These are phyloP conservation scores for Pimephales promelas DNA, from an alignment of 2,113 vertebrate species.

Conservation along the genomic window DNA sequence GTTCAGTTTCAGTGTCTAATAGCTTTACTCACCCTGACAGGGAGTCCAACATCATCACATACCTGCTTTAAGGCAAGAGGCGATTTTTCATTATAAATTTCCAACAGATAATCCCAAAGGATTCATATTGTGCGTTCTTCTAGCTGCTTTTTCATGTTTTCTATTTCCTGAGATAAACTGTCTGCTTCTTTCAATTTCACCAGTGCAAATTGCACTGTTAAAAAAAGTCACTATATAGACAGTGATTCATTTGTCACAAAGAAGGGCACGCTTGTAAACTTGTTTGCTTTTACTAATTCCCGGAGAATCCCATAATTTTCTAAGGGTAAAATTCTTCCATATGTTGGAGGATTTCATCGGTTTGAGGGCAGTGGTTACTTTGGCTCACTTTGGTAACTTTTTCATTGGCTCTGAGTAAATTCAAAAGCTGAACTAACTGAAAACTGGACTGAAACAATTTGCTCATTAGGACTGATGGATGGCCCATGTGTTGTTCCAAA, in stretches of 20 bases:
- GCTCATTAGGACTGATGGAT: background rate
- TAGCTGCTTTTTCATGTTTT: background rate
- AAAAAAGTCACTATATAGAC: background rate
- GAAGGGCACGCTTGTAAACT: conserved; percentile 3
- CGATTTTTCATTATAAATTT: background rate
- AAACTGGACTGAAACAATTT: background rate
- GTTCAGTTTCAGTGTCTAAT: background rate
- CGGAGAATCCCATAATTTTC: background rate
- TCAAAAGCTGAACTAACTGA: background rate
- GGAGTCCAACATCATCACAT: background rate
- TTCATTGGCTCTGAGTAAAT: background rate
- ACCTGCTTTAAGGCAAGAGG: no score
- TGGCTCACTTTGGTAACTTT: no score
- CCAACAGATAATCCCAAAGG: background rate
- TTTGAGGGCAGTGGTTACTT: background rate
- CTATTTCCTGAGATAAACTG: background rate
- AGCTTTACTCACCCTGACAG: background rate
- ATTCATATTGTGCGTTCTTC: background rate
- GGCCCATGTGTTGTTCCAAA: background rate
- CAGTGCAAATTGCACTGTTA: background rate
- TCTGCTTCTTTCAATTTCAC: background rate
- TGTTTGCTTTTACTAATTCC: conserved; percentile 14
- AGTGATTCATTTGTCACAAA: background rate
- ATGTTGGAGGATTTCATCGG: background rate
- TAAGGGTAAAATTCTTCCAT: conserved; percentile 11